These are phyloP conservation scores for Rhabdomys dilectus DNA, from an alignment of 2,113 vertebrate genomes.

Conservation along the genomic window DNA sequence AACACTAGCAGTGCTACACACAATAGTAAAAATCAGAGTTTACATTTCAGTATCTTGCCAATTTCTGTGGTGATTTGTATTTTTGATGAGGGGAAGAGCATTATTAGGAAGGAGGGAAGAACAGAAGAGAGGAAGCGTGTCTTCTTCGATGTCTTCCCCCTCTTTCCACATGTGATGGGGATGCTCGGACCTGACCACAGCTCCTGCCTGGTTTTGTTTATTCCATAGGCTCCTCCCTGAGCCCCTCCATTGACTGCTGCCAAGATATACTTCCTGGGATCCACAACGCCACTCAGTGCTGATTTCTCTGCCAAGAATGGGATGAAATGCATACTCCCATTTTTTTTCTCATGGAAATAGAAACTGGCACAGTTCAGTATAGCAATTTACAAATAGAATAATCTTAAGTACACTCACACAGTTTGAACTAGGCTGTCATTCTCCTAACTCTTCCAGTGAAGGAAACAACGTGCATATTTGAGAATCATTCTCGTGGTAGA, in stretches of 20 bases:
- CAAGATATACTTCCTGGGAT: neutral
- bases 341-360: conserved; percentile 47
- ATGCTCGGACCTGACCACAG: neutral
- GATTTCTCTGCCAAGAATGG: conserved; percentile 18
- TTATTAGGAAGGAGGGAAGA: neutral
- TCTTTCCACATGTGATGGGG: neutral
- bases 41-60: conserved; percentile 24
- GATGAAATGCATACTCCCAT: conserved; percentile 3
- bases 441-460: conserved; percentile 13
- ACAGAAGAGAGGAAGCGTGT: neutral
- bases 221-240: neutral
- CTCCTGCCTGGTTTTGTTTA: neutral
- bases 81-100: neutral
- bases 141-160: neutral
- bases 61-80: neutral
- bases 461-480: neutral
- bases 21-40: conserved; percentile 30
- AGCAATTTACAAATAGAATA: conserved; percentile 36
- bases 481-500: neutral
- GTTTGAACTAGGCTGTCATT: conserved; percentile 48
- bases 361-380: conserved; percentile 35
- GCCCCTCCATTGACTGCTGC: neutral
- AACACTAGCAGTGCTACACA: neutral
- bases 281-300: neutral
- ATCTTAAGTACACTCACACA: conserved; percentile 31